Evolutionary conservation across 1,140 invertebrate species (phyloP), one percentile per base, ranked within the genome.

Genomic region (Drosophila parabipectinata): DNA sequence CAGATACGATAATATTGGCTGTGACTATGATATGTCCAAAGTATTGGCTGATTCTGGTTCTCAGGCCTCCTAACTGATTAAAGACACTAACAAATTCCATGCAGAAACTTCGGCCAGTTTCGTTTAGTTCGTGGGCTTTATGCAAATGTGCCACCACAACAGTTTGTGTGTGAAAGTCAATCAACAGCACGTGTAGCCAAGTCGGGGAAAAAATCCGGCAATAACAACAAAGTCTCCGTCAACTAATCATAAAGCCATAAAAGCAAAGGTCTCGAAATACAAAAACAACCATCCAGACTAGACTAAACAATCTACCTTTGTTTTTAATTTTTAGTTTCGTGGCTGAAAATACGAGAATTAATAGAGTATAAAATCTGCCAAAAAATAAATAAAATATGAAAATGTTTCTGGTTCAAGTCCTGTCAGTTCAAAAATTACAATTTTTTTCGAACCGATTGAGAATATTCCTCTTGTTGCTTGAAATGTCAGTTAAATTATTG

Each of bases 151-250:
- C 69, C 7, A n/a, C 41, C 14, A 18, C 52, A 57, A 53, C 72
- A 39, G 72, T 72, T 60, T 68, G 69, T 87, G 69, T 85, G 83
- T 88, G 83, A 87, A 87, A 87, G 78, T 88, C 71, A 87, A 87
- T 87, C 79, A 88, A 88, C 83, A 88, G 83, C 83, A 87, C 83
- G 83, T 87, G 83, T 83, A 88, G 79, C 83, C 32, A 58, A 75
- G 63, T 71, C 39, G 48, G 21, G 28, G 8, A 32, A 54, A 68
- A 56, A 67, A 68, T 47, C 14, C 41, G 47, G 47, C 34, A 62
- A 50, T 32, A 68, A 63, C 32, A 61, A 52, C 39, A 73, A 52
- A 52, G 34, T 63, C 26, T 69, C 52, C 52, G 62, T 66, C 78
- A 60, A 61, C 72, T 74, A 67, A 76, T 75, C 72, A 75, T 75